These are phyloP conservation scores for Apus apus DNA, from an alignment of 2,113 vertebrate species.

Conservation along the genomic window DNA sequence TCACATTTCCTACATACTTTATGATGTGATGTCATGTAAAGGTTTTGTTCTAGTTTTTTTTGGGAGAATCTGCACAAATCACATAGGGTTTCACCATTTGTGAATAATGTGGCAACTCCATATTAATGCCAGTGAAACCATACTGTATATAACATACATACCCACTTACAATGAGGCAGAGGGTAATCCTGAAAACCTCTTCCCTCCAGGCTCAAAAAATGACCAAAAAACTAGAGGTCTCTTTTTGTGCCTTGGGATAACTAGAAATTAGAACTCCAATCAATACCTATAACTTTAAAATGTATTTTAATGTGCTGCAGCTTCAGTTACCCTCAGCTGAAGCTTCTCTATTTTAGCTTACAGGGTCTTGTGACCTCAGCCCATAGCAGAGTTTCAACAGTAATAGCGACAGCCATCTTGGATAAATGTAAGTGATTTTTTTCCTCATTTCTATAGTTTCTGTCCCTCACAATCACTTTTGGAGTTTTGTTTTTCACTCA, in stretches of 20 bases:
- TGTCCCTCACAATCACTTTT: slow-evolving; percentile 60
- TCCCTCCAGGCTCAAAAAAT: slow-evolving; percentile 28
- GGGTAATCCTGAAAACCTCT: background rate
- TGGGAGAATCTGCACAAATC: background rate
- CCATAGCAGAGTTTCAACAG: slow-evolving; percentile 69
- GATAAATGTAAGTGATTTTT: slow-evolving; percentile 70
- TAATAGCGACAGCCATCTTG: slow-evolving; percentile 61
- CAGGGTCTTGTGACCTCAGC: slow-evolving; percentile 70
- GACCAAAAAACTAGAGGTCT: background rate
- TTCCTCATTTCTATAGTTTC: slow-evolving; percentile 69
- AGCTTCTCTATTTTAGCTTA: slow-evolving; percentile 69
- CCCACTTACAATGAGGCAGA: background rate
- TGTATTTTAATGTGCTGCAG: slow-evolving; percentile 64
- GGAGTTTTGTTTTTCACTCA: slow-evolving; percentile 31
- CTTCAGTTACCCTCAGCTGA: slow-evolving; percentile 69
- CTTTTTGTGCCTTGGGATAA: slow-evolving; percentile 15
- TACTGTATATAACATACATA: background rate
- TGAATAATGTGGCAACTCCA: background rate
- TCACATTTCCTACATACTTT: background rate
- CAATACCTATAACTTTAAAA: slow-evolving; percentile 58
- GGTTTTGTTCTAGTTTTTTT: slow-evolving; percentile 5
- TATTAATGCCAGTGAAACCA: background rate
- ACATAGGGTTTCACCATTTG: background rate
- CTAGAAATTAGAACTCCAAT: slow-evolving; percentile 31
- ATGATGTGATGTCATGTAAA: background rate